Conservation (phyloP, 2,797 vertebrate genomes). For the Catharus ustulatus region DNA sequence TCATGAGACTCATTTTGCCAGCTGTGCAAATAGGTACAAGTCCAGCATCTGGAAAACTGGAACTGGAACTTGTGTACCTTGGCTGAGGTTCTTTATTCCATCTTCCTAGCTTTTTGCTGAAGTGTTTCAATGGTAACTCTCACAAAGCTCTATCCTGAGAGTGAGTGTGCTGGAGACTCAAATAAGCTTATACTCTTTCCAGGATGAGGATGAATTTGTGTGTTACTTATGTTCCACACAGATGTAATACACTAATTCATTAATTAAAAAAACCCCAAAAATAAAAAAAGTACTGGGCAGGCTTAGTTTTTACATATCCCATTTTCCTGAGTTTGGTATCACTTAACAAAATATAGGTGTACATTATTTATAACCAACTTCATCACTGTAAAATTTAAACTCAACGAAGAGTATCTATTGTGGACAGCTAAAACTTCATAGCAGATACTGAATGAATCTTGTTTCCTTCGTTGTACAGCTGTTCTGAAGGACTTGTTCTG, state of each 20-base stretch:
- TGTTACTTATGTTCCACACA: not conserved
- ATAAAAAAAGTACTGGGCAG: not conserved
- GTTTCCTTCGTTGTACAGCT: not conserved
- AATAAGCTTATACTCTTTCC: not conserved
- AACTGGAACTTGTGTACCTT: not conserved
- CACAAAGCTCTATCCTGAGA: not conserved
- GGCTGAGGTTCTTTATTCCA: not conserved
- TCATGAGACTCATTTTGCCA: not conserved
- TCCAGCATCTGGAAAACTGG: not conserved
- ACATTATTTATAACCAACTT: not conserved
- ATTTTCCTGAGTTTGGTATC: not conserved
- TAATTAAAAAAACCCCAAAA: not conserved
- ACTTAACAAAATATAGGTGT: not conserved
- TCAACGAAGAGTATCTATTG: fast-evolving
- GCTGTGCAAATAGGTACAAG: not conserved
- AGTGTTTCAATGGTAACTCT: not conserved
- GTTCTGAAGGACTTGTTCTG: not conserved
- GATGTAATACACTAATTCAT: not conserved
- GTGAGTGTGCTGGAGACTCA: not conserved
- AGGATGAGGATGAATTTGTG: not conserved
- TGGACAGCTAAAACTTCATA: not conserved
- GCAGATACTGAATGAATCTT: not conserved
- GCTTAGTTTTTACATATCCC: not conserved
- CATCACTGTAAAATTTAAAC: not conserved
- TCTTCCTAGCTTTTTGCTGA: not conserved